Conservation (phyloP, 2,113 vertebrate species). For the Morone saxatilis region DNA sequence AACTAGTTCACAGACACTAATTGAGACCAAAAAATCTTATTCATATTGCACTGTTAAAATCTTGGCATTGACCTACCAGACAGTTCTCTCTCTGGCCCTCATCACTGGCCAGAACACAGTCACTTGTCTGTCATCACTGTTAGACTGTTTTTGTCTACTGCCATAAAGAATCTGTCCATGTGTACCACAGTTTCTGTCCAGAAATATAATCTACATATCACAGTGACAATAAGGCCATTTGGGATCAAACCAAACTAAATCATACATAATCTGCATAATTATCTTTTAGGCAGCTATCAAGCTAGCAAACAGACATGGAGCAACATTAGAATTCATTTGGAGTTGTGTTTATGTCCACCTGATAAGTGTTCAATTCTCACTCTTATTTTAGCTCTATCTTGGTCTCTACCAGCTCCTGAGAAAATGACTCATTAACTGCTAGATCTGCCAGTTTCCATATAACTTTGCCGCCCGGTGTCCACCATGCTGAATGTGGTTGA, state of each 20-base stretch:
- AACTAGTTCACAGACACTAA: neutral
- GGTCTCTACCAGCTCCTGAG: neutral
- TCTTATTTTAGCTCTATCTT: neutral
- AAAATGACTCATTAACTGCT: neutral
- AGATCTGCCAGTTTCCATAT: neutral
- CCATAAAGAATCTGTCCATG: no score
- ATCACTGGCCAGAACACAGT: neutral
- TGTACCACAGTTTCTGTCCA: neutral
- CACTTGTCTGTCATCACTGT: neutral
- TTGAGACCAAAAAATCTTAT: neutral
- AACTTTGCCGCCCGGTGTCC: no score
- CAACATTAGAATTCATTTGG: neutral
- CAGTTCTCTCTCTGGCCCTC: neutral
- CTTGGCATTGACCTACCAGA: neutral
- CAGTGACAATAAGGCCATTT: neutral
- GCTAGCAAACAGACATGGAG: neutral
- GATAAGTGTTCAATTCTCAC: neutral
- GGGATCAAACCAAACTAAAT: neutral
- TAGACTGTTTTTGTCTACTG: neutral
- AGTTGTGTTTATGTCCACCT: neutral
- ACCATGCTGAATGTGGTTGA: no score
- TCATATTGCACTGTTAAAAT: conserved; percentile 3
- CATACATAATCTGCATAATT: neutral
- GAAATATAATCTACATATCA: neutral
- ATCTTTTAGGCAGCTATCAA: neutral